Base-by-base conservation (phyloP, 2,113 vertebrate species). In the Theristicus caerulescens region DNA sequence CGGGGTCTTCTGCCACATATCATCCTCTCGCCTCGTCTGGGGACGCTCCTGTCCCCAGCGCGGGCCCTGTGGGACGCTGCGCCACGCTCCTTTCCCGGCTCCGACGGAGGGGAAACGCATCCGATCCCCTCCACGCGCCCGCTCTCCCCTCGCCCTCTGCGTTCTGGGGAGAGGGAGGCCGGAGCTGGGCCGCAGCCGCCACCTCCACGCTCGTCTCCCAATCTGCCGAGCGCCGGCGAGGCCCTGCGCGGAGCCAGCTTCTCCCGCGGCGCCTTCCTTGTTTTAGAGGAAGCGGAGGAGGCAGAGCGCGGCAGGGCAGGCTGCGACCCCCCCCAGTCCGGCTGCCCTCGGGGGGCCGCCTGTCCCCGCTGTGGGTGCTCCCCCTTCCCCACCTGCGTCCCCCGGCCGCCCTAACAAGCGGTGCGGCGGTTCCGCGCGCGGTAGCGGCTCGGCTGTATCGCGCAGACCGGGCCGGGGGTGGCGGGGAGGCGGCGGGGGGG, bases 211-310 rank as follows among this genome's bases (percentile, higher is more conserved):
- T 90, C 76, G 27, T n/a, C 58, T 58, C 64, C 34, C 47, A 6
- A 31, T 34, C 78, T 44, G 18, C 31, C 11, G 3, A 44, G 49
- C 1, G 14, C 51, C 1, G 6, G 81, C 16, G 7, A 42, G 42
- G n/a, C n/a, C 70, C 42, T 25, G 42, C 6, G 3, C 3, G 3
- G 26, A 36, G 46, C 91, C 24, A 20, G 80, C 96, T 64, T 92
- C 81, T 91, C 77, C 87, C 5, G 61, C 52, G 51, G 77, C 89
- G 17, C 96, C 71, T 98, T 98, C 98, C 98, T 98, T 98, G 98
- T 98, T 98, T 97, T 98, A 98, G 95, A 98, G 98, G 98, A 97
- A 98, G 98, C 54, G 19, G 76, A 79, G 82, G 92, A 94, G 92
- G 81, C 71, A 72, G 59, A 61, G 79, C 25, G 34, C 13, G 34